A percentile compares a stretch with the other conserved stretches of the same genome.
Evolutionary conservation across 2,888 invertebrate species (phyloP).

Genomic region (Drosophila merina): DNA sequence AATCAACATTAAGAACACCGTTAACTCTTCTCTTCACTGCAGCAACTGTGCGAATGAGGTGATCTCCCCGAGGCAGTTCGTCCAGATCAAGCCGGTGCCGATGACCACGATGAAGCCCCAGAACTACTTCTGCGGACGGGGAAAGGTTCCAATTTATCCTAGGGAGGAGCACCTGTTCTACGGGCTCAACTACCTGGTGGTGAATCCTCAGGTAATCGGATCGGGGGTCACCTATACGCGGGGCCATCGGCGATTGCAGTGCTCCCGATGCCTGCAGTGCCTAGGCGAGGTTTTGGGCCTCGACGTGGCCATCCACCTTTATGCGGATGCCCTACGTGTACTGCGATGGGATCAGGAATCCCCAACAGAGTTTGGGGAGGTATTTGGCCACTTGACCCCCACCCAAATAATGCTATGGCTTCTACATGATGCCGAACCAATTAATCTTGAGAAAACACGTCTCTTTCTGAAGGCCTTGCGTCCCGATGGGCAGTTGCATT

Average conservation of each 20-base stretch:
- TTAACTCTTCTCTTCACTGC: slow-evolving; percentile 34
- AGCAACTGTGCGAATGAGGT: slow-evolving; percentile 41
- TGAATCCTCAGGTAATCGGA: slow-evolving; percentile 1
- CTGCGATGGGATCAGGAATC: background rate
- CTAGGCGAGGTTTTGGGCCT: slow-evolving; percentile 43
- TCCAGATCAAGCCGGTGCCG: slow-evolving; percentile 32
- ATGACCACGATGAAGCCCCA: slow-evolving; percentile 24
- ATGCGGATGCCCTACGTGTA: slow-evolving; percentile 48
- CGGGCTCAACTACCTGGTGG: slow-evolving; percentile 44
- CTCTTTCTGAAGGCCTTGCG: slow-evolving; percentile 46
- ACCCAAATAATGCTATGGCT: slow-evolving; percentile 58
- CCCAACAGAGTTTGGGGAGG: background rate
- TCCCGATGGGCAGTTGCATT: slow-evolving; percentile 51
- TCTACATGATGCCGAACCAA: slow-evolving; percentile 36
- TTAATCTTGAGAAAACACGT: slow-evolving; percentile 22
- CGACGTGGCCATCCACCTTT: slow-evolving; percentile 22
- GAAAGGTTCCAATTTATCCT: background rate
- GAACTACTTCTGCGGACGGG: slow-evolving; percentile 15
- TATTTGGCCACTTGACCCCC: slow-evolving; percentile 39
- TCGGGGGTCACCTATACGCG: background rate
- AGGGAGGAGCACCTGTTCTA: slow-evolving; percentile 37
- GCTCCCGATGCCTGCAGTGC: slow-evolving; percentile 44
- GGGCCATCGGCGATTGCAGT: slow-evolving; percentile 20
- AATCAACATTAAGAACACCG: slow-evolving; percentile 3
- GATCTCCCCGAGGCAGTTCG: slow-evolving; percentile 11